Evolutionary conservation across 1,140 invertebrate species (phyloP), one percentile per base, ranked within the genome.

Genomic region (Hylaeus volcanicus): DNA sequence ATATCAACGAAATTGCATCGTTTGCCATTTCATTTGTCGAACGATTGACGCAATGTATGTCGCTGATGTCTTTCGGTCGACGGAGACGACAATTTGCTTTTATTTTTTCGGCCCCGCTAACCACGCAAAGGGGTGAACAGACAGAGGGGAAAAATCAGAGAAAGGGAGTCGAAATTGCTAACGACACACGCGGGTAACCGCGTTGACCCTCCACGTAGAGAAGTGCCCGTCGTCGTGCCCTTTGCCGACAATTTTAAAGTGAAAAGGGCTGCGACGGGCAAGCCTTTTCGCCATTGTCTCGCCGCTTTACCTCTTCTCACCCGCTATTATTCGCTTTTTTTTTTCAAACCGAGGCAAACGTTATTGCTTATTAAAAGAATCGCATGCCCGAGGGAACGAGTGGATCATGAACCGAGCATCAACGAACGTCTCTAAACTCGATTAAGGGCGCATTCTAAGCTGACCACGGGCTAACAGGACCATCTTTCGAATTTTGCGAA

Each of bases 321-420:
- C 63, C 82, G 45, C 69, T 48, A 71, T 86, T 84, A 83, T 70
- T 78, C 81, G 64, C 15, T 64, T 64, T 39, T 64, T 64, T 43
- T 45, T 78, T 58, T 73, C 56, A 12, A 14, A 56, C 48, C 45
- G 9, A 15, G 51, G 55, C 81, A 74, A 87, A 77, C 64, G 73
- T 74, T 77, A 86, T 83, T 80, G 85, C 80, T 86, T 83, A 83
- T 80, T 86, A 83, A 86, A 86, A 79, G 53, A 45, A 82, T 81
- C 65, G 37, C 66, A 55, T 14, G 41, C 3, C 41, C 48, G 11
- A 41, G 65, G 43, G 64, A 14, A 2, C 9, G n/a, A 43, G 8
- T 58, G 5, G 37, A 26, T 66, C 53, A 55, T 55, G 39, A 2
- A 43, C 4, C 2, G 26, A n/a, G 61, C 12, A 43, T 37, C 15